These are phyloP conservation scores for Notothenia rossii DNA, from an alignment of 2,113 vertebrate species.

Conservation along the genomic window DNA sequence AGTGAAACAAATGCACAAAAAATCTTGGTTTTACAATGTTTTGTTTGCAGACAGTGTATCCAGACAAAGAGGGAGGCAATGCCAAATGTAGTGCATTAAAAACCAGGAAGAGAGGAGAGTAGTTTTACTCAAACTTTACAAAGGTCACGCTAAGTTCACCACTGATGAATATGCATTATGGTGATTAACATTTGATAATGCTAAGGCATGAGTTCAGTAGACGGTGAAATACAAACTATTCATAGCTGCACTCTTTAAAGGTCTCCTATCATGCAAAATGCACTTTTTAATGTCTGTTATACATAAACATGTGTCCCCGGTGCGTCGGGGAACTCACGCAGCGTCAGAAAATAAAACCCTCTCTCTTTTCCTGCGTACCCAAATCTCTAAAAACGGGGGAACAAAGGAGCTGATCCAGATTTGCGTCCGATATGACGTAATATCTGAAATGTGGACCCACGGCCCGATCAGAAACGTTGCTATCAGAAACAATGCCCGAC, in stretches of 20 bases:
- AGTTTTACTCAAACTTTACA: constrained; percentile 11
- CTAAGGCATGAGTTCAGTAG: constrained; percentile 1
- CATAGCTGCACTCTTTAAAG: neutral
- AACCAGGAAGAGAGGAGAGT: neutral
- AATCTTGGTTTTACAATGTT: neutral
- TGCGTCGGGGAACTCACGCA: too few species aligned
- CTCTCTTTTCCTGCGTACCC: too few species aligned
- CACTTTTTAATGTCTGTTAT: too few species aligned
- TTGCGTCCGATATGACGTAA: too few species aligned
- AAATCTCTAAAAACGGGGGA: too few species aligned
- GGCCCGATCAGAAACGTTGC: too few species aligned
- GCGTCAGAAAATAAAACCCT: too few species aligned
- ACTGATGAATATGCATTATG: constrained; percentile 15
- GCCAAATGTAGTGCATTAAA: neutral
- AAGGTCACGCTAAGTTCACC: constrained; percentile 9
- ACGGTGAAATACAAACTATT: neutral
- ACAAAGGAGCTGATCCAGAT: too few species aligned
- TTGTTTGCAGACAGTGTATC: neutral
- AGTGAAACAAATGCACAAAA: constrained; percentile 21
- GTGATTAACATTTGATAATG: constrained; percentile 2
- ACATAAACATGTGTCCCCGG: too few species aligned
- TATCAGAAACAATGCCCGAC: too few species aligned
- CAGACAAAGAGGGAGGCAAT: constrained; percentile 18
- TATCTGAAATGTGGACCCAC: too few species aligned
- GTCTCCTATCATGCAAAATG: too few species aligned